phyloP scores from a whole-genome alignment of 2,888 invertebrate genomes.

The Thecocarcelia acutangulata region DNA sequence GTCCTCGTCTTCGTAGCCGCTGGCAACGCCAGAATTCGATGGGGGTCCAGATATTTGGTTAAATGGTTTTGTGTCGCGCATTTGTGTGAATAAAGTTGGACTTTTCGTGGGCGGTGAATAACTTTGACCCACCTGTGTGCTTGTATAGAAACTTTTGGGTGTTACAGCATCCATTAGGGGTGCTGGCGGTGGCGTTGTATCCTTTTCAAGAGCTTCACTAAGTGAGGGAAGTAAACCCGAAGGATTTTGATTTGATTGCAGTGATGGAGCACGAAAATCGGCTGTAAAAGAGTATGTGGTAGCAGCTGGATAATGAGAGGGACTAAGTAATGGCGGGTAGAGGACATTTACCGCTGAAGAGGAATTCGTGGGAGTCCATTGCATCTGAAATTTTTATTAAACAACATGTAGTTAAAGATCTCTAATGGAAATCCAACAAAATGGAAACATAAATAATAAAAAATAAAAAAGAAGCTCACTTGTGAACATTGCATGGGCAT shows the following conservation, averaged over 20 bases:
- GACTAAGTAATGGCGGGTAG: constrained; percentile 86
- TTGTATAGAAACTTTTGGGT: constrained; percentile 80
- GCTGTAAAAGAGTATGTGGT: constrained; percentile 92
- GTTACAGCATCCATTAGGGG: constrained; percentile 73
- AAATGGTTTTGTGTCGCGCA: constrained; percentile 75
- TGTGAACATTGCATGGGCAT: constrained; percentile 85
- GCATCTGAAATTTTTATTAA: constrained; percentile 81
- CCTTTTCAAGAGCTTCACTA: constrained; percentile 73
- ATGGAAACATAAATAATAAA: constrained; percentile 19
- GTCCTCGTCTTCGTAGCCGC: constrained; percentile 87
- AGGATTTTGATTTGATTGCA: constrained; percentile 72
- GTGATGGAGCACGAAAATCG: constrained; percentile 86
- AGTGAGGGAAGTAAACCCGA: constrained; percentile 82
- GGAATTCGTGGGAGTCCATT: constrained; percentile 87
- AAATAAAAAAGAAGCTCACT: constrained; percentile 79
- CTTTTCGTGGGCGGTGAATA: constrained; percentile 80
- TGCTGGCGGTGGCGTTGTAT: constrained; percentile 76
- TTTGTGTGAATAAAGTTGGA: constrained; percentile 73
- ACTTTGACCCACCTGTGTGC: constrained; percentile 74
- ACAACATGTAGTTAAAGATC: background rate
- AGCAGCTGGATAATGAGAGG: constrained; percentile 85
- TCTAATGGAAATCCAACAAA: background rate
- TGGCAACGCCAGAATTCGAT: constrained; percentile 77
- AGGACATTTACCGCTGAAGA: constrained; percentile 85
- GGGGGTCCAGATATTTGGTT: constrained; percentile 58